Base-by-base conservation (phyloP, 1,140 invertebrate genomes). In the Caenorhabditis latens region DNA sequence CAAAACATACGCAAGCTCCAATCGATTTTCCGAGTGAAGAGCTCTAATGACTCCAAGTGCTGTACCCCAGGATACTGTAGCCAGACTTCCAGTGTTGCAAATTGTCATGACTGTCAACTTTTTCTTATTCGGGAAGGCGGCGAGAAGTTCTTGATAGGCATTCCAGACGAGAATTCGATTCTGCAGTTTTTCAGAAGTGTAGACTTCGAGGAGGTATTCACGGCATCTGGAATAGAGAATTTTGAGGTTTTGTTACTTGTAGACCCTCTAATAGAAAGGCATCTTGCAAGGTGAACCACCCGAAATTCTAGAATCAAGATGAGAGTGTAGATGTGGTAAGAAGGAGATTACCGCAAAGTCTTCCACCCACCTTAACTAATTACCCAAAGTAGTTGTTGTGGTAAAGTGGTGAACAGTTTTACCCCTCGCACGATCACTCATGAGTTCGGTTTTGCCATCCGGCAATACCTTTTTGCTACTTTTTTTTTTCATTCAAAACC, bases 31-130 rank as follows among this genome's bases (percentile, higher is more conserved):
- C 71, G 94, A 94, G 92, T 96, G 94, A 53, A 99, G 94, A 43
- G 95, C 94, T 90, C 97, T 94, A 84, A 99, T 96, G 9, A 99
- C 96, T 87, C 98, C 98, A 79, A 99, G 94, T 43, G 98, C 98
- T 46, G 98, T 99, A 5, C 98, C 98, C 94, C 98, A 99, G 11
- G 96, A 97, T 87, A 96, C 96, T 43, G 98, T 99, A 3, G 98
- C 98, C 88, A 99, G 94, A 9, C 96, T 97, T 0, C 98, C 98
- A 14, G 98, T 99, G 93, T 99, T 99, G 92, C 98, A 99, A 92
- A 99, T 97, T 4, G 98, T 99, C 2, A 99, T 93, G 16, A 99
- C 94, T 82, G 94, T 94, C 0, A 96, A 94, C 58, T 95, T 11
- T 89, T 88, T 43, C 1, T 63, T 75, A 13, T 83, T 46, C 2